phyloP scores from a whole-genome alignment of 2,113 vertebrate genomes.

The Pachypanchax playfairii region DNA sequence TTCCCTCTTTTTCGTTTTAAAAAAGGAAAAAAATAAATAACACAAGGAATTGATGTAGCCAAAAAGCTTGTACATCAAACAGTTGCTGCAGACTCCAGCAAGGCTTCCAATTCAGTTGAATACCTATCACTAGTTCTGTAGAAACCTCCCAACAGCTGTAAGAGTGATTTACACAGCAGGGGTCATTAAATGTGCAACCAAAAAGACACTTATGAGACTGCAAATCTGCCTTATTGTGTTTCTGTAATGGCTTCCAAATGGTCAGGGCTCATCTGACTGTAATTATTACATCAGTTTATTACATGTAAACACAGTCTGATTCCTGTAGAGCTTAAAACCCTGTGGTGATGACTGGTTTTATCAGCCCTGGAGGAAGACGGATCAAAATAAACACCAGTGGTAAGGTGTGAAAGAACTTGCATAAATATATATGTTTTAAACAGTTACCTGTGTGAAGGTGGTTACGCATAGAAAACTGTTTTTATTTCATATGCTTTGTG shows the following conservation, averaged over 20 bases:
- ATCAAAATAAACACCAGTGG: slow-evolving; percentile 11
- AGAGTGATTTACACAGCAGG: slow-evolving; percentile 64
- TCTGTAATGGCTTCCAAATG: slow-evolving; percentile 72
- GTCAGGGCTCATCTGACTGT: slow-evolving; percentile 55
- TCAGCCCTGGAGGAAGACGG: slow-evolving; percentile 27
- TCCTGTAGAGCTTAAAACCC: slow-evolving; percentile 49
- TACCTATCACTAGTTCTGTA: slow-evolving; percentile 38
- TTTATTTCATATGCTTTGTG: no score
- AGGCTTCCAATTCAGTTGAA: slow-evolving; percentile 18
- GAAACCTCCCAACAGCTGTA: slow-evolving; percentile 38
- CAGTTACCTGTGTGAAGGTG: no score
- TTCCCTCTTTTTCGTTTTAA: no score
- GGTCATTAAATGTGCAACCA: slow-evolving; percentile 66
- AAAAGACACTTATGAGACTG: slow-evolving; percentile 62
- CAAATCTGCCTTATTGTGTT: slow-evolving; percentile 62
- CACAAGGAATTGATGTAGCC: no score
- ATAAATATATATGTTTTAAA: no score
- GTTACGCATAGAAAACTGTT: no score
- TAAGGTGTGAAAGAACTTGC: slow-evolving; percentile 3
- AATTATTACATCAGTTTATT: slow-evolving; percentile 73
- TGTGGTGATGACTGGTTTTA: slow-evolving; percentile 25
- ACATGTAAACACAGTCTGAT: slow-evolving; percentile 62
- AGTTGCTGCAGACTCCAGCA: slow-evolving; percentile 27
- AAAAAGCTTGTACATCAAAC: no score
- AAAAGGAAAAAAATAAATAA: no score